Conservation (phyloP, 2,113 vertebrate genomes). For the Puffinus mauretanicus region DNA sequence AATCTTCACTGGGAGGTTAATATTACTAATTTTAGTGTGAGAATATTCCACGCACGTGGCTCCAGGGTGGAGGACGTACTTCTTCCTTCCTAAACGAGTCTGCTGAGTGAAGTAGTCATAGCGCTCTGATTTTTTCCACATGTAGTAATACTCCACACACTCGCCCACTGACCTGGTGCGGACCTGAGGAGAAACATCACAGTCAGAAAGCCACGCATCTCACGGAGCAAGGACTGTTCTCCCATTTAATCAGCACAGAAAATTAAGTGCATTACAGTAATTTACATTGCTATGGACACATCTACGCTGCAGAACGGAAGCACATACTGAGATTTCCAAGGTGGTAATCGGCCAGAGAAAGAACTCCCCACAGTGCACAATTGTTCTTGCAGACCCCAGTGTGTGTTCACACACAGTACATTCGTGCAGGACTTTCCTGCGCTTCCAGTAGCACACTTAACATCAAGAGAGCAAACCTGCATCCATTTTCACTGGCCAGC, state of each 20-base stretch:
- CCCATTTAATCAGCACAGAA: background rate
- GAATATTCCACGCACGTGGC: slow-evolving; percentile 81
- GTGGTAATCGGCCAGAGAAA: background rate
- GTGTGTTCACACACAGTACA: background rate
- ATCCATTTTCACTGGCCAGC: slow-evolving; percentile 44
- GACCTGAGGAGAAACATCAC: slow-evolving; percentile 72
- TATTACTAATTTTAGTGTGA: slow-evolving; percentile 54
- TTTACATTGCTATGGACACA: background rate
- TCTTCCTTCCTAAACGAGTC: slow-evolving; percentile 87
- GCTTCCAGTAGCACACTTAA: slow-evolving; percentile 21
- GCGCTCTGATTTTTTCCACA: slow-evolving; percentile 96
- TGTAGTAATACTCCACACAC: slow-evolving; percentile 96
- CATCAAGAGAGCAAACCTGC: slow-evolving; percentile 39
- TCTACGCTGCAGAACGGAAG: background rate
- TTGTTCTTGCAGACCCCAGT: background rate
- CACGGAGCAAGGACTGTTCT: background rate
- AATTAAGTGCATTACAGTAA: background rate
- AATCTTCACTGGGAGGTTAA: background rate
- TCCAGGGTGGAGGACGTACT: slow-evolving; percentile 83
- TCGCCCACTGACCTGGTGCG: slow-evolving; percentile 94
- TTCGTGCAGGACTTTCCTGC: slow-evolving; percentile 41
- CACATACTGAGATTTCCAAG: background rate
- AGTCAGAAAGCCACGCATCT: background rate
- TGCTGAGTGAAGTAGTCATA: slow-evolving; percentile 93
- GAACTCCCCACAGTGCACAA: background rate